Evolutionary conservation across 1,140 invertebrate species (phyloP).

Genomic region (Aradophagus sp.): DNA sequence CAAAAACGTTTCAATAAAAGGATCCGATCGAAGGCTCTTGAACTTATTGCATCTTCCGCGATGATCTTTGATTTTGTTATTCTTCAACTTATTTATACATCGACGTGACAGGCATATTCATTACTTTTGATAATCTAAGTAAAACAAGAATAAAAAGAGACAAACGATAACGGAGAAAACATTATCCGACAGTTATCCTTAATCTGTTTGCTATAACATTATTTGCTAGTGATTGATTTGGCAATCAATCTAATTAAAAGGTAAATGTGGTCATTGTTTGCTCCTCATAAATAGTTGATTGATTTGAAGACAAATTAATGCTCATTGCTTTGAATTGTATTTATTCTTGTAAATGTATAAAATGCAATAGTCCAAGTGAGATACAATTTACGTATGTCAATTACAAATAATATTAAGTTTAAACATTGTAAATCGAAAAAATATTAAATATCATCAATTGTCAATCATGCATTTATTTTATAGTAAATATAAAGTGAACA

Average conservation of each 20-base stretch:
- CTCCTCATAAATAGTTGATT: background rate
- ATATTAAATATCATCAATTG: too few relatives aligned
- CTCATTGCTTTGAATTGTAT: too few relatives aligned
- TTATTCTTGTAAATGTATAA: too few relatives aligned
- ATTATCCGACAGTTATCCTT: background rate
- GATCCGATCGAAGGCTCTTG: constrained; percentile 42
- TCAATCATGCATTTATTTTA: too few relatives aligned
- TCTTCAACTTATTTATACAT: constrained; percentile 44
- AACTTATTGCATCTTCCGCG: constrained; percentile 52
- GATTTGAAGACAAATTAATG: background rate
- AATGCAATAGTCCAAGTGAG: too few relatives aligned
- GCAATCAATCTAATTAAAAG: constrained; percentile 3
- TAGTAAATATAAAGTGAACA: too few relatives aligned
- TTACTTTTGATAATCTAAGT: too few relatives aligned
- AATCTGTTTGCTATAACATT: constrained; percentile 8
- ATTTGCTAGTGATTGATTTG: constrained; percentile 12
- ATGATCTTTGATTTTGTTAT: constrained; percentile 55
- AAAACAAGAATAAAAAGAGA: too few relatives aligned
- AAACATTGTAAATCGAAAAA: too few relatives aligned
- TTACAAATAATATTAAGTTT: too few relatives aligned
- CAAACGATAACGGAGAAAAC: too few relatives aligned
- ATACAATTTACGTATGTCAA: too few relatives aligned
- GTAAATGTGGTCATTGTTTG: constrained; percentile 3
- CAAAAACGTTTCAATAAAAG: constrained; percentile 57
- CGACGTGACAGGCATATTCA: constrained; percentile 29